Base-by-base conservation (phyloP, 2,888 invertebrate genomes). In the Phaonia tiefii region DNA sequence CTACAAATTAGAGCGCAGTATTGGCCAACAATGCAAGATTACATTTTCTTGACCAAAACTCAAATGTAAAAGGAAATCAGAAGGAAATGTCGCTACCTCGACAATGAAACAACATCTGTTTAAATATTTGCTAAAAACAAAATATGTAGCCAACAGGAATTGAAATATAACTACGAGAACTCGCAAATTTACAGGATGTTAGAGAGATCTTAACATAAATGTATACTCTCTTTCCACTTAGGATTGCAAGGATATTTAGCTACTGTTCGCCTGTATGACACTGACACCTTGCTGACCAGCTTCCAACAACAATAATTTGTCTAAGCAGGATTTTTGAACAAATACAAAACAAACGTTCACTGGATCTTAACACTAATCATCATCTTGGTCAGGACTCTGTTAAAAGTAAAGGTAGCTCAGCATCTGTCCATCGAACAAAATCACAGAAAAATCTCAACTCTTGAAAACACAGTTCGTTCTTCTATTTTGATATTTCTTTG, bases 1-100 rank as follows among this genome's bases (percentile, higher is more conserved):
- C 74, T 81, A 77, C 80, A 81, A 81, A 77, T 81, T 81, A 77
- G 77, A 77, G 63, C 46, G 20, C 15, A 46, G 25, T 22, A 22
- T 49, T 66, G 20, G 13, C 17, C 44, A 42, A 17, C 39, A 46
- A 31, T 31, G 8, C 8, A 31, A n/a, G n/a, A n/a, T n/a, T n/a
- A n/a, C n/a, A n/a, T n/a, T n/a, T n/a, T n/a, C n/a, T n/a, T n/a
- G n/a, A n/a, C n/a, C n/a, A n/a, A n/a, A n/a, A n/a, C n/a, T n/a
- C n/a, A n/a, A n/a, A n/a, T n/a, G n/a, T n/a, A n/a, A n/a, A n/a
- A n/a, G n/a, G n/a, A n/a, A n/a, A n/a, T n/a, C n/a, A n/a, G n/a
- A n/a, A n/a, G n/a, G n/a, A n/a, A n/a, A n/a, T n/a, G n/a, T n/a
- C n/a, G n/a, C n/a, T n/a, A n/a, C n/a, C n/a, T n/a, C n/a, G n/a